A percentile compares a stretch with the other conserved stretches of the same genome.
These are phyloP conservation scores for Leptopterna dolabrata DNA, from an alignment of 2,888 invertebrate genomes.

Conservation along the genomic window DNA sequence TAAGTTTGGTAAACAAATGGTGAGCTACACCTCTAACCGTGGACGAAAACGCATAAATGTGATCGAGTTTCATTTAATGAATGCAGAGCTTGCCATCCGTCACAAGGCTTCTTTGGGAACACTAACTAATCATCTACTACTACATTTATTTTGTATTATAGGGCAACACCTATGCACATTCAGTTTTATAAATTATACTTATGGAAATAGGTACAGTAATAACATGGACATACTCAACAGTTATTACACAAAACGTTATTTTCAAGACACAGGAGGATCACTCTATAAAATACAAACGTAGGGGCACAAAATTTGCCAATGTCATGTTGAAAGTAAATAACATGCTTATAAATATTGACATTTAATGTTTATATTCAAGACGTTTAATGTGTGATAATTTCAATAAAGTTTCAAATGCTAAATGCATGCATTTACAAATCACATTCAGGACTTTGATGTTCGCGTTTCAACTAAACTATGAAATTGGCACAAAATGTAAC, in stretches of 20 bases:
- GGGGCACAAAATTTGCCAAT: slow-evolving; percentile 42
- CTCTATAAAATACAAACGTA: not conserved
- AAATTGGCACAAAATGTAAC: slow-evolving; percentile 46
- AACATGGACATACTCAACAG: slow-evolving; percentile 36
- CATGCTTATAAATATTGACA: slow-evolving; percentile 44
- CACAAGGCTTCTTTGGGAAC: not conserved
- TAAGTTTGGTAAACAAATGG: not conserved
- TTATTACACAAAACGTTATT: slow-evolving; percentile 34
- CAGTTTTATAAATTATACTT: slow-evolving; percentile 37
- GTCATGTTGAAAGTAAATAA: slow-evolving; percentile 31
- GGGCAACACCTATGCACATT: slow-evolving; percentile 50
- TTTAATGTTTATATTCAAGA: slow-evolving; percentile 39
- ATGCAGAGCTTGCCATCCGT: not conserved
- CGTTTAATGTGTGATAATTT: slow-evolving; percentile 17
- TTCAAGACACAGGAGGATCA: slow-evolving; percentile 37
- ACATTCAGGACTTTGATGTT: slow-evolving; percentile 50
- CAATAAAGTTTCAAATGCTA: slow-evolving; percentile 44
- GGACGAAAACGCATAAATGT: not conserved
- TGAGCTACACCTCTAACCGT: not conserved
- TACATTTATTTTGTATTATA: slow-evolving; percentile 21
- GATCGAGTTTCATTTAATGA: not conserved
- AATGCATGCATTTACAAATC: slow-evolving; percentile 55
- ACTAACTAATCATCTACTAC: slow-evolving; percentile 29
- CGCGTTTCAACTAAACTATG: slow-evolving; percentile 48
- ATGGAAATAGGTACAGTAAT: slow-evolving; percentile 31